A percentile compares a stretch with the other conserved stretches of the same genome.
These are phyloP conservation scores for Bos javanicus DNA, from an alignment of 2,113 vertebrate species.

Conservation along the genomic window DNA sequence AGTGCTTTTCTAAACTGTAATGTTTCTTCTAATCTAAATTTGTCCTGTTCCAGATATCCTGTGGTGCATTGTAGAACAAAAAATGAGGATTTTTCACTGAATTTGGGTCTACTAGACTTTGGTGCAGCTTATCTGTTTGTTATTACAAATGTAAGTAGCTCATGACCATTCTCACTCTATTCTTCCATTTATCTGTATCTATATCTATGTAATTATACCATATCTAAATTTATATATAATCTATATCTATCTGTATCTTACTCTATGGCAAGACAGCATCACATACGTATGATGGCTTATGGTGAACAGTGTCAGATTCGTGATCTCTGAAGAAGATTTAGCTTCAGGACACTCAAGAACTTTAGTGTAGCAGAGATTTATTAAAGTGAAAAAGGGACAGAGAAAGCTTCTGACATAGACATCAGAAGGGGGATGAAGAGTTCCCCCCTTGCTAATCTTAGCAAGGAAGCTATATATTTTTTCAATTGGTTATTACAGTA, in stretches of 20 bases:
- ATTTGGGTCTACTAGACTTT: constrained; percentile 91
- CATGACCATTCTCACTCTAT: not conserved
- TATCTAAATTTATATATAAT: not conserved
- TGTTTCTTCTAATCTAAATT: not conserved
- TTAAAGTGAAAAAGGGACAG: not conserved
- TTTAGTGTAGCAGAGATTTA: not conserved
- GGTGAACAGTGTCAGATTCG: not conserved
- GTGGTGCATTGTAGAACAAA: constrained; percentile 74
- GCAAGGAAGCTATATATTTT: not conserved
- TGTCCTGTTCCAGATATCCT: constrained; percentile 75
- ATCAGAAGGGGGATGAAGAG: not conserved
- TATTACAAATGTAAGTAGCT: constrained; percentile 84
- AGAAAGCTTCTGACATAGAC: not conserved
- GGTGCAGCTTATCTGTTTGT: constrained; percentile 89
- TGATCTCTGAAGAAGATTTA: not conserved
- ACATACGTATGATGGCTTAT: not conserved
- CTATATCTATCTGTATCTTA: not conserved
- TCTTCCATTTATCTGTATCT: not conserved
- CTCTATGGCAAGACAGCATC: not conserved
- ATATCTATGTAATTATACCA: not conserved
- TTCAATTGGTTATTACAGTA: not conserved
- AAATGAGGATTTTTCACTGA: constrained; percentile 71
- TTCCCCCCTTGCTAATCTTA: not conserved
- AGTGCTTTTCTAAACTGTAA: not conserved
- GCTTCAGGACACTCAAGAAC: not conserved